These are phyloP conservation scores for Calyptomena viridis DNA, from an alignment of 2,113 vertebrate genomes.

Conservation along the genomic window DNA sequence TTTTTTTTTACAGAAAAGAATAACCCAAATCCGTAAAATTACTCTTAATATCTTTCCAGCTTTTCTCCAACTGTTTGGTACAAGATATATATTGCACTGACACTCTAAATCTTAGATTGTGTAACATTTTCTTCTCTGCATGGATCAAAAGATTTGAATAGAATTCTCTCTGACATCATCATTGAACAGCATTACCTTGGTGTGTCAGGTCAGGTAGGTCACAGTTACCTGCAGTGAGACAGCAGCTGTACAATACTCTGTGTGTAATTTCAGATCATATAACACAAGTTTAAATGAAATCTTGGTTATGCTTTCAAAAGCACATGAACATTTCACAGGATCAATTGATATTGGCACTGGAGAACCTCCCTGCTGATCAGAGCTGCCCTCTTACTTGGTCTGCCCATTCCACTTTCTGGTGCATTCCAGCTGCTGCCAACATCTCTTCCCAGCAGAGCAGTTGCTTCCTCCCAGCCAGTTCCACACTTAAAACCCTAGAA, in stretches of 20 bases:
- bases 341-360: neutral
- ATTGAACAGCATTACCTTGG: neutral
- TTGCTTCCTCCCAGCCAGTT: neutral
- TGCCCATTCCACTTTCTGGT: neutral
- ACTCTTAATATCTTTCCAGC: neutral
- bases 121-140: neutral
- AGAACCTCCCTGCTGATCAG: neutral
- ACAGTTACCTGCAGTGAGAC: neutral
- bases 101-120: neutral
- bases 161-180: neutral
- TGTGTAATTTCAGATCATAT: neutral
- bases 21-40: neutral
- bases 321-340: neutral
- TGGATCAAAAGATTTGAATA: neutral
- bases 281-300: neutral
- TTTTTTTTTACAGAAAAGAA: neutral
- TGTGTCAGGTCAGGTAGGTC: neutral
- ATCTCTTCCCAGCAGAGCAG: neutral
- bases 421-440: neutral
- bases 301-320: neutral
- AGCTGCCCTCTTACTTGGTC: neutral
- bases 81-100: neutral
- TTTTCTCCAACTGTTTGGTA: neutral
- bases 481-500: neutral
- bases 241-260: neutral